Percentiles rank a stretch among this genome's conserved stretches.
Evolutionary conservation across 2,797 vertebrate genomes (phyloP).

Genomic region (Craterocephalus amniculus): DNA sequence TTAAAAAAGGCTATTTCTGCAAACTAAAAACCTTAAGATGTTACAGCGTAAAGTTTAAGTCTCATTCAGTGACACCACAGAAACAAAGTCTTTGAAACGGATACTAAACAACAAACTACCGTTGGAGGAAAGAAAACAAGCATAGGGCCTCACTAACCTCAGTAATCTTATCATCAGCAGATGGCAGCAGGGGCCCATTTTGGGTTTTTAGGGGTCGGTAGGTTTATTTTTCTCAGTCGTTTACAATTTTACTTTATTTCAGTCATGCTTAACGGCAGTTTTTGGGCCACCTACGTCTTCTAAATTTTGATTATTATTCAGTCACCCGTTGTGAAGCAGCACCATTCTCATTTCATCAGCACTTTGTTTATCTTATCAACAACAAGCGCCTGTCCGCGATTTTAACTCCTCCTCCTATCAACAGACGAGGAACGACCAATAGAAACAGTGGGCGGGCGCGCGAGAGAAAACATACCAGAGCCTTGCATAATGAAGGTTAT

Average conservation of each 20-base stretch:
- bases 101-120: no score
- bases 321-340: neutral
- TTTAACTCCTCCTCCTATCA: slow-evolving; percentile 27
- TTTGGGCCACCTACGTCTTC: fast-evolving
- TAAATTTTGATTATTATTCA: fast-evolving
- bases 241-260: neutral
- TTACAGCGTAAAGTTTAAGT: no score
- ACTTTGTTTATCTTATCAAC: slow-evolving; percentile 20
- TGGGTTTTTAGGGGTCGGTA: neutral
- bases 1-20: no score
- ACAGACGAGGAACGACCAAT: slow-evolving; percentile 42
- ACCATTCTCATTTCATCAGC: fast-evolving
- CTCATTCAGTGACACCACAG: no score
- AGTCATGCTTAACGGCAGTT: neutral
- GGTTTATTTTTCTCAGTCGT: neutral
- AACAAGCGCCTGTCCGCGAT: neutral
- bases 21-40: no score
- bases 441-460: neutral
- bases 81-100: no score
- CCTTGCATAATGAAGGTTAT: neutral
- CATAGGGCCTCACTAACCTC: neutral
- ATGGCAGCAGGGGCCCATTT: slow-evolving; percentile 41
- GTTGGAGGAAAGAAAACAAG: neutral
- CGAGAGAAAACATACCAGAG: neutral
- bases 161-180: slow-evolving; percentile 13